Evolutionary conservation across 2,113 vertebrate genomes (phyloP).

Genomic region (Melanotaenia duboulayi): DNA sequence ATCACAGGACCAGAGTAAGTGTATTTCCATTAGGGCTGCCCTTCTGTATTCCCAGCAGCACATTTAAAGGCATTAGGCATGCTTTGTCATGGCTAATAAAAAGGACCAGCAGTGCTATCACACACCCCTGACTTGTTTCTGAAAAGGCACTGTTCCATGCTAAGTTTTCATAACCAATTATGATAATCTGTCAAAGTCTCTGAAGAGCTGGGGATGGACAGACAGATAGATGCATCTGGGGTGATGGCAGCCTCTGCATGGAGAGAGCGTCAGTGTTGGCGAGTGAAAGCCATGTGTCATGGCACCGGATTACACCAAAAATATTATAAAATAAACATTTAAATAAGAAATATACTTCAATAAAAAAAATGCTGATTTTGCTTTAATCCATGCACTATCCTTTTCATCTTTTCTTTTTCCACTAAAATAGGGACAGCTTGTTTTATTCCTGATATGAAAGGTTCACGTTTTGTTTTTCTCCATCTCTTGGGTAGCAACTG

Average conservation of each 20-base stretch:
- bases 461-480: neutral
- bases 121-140: constrained; percentile 68
- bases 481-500: constrained; percentile 18
- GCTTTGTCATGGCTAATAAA: constrained; percentile 77
- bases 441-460: neutral
- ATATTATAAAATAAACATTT: too few species aligned
- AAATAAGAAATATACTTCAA: too few species aligned
- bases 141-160: constrained; percentile 72
- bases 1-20: constrained; percentile 71
- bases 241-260: constrained; percentile 47
- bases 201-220: constrained; percentile 61
- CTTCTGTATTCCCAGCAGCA: constrained; percentile 77
- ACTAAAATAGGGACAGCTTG: constrained; percentile 1
- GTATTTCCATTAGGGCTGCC: constrained; percentile 75
- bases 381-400: neutral
- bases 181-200: constrained; percentile 73
- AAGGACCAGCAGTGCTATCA: constrained; percentile 63
- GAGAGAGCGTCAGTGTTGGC: constrained; percentile 42
- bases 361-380: too few species aligned
- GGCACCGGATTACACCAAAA: constrained; percentile 2
- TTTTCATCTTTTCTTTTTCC: neutral
- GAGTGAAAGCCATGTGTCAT: constrained; percentile 17
- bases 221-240: constrained; percentile 64
- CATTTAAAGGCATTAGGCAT: constrained; percentile 79
- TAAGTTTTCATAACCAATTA: constrained; percentile 79